A percentile compares a stretch with the other conserved stretches of the same genome.
These are phyloP conservation scores for Rhabdornis inornatus DNA, from an alignment of 2,113 vertebrate species.

Conservation along the genomic window DNA sequence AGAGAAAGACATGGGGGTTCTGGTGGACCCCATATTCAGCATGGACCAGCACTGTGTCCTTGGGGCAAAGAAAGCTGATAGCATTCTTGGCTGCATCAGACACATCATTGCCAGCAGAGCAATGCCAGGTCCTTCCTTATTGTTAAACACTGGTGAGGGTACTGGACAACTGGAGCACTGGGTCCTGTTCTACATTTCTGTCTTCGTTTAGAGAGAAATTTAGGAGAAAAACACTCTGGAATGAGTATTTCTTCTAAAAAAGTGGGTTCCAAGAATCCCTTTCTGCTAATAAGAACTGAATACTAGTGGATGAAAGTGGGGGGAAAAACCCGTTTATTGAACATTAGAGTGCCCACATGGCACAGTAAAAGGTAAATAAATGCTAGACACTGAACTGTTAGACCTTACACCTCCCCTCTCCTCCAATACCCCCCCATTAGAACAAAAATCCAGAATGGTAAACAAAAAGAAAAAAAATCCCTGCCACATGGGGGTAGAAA, in stretches of 20 bases:
- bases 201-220: neutral
- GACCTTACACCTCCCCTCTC: neutral
- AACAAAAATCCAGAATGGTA: neutral
- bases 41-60: neutral
- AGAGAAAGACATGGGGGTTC: fast-evolving
- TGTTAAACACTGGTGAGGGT: neutral
- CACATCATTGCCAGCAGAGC: neutral
- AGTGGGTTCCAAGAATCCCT: no score
- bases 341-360: neutral
- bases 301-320: neutral
- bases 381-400: neutral
- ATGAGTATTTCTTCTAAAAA: neutral
- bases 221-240: neutral
- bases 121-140: neutral
- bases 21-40: neutral
- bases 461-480: neutral
- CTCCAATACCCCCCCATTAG: fast-evolving
- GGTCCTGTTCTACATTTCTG: neutral
- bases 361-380: neutral
- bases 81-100: neutral
- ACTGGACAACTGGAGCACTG: neutral
- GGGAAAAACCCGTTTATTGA: neutral
- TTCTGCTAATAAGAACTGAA: neutral
- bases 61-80: neutral
- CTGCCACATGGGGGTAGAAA: neutral